These are phyloP conservation scores for Hydrochoerus hydrochaeris DNA, from an alignment of 2,113 vertebrate species.

Conservation along the genomic window DNA sequence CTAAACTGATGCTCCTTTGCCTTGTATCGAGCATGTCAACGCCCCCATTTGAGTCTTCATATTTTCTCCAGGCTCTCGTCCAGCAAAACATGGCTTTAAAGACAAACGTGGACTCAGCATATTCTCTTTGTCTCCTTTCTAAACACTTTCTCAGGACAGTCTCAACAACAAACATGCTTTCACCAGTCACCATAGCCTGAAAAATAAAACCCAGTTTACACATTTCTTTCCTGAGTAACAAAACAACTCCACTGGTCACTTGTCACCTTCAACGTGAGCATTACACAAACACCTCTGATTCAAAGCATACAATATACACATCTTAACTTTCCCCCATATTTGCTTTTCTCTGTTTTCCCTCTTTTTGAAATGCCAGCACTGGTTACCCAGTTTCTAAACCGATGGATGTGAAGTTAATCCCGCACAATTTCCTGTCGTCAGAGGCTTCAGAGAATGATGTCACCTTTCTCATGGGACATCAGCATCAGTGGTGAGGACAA, in stretches of 20 bases:
- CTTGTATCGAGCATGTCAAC: neutral
- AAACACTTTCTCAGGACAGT: neutral
- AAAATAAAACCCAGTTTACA: neutral
- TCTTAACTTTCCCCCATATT: neutral
- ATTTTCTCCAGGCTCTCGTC: neutral
- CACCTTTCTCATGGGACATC: neutral
- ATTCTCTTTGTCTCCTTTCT: neutral
- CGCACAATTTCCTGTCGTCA: neutral
- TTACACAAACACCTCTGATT: neutral
- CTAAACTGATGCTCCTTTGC: neutral
- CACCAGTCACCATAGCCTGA: neutral
- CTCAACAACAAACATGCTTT: slow-evolving; percentile 12
- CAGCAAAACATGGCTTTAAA: neutral
- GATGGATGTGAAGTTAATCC: neutral
- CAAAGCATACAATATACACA: neutral
- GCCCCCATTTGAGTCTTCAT: neutral
- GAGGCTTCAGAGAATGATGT: neutral
- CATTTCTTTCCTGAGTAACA: neutral
- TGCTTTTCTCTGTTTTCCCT: neutral
- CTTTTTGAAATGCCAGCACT: neutral
- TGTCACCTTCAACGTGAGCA: neutral
- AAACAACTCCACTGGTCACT: neutral
- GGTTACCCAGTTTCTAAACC: neutral
- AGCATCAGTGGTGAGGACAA: neutral
- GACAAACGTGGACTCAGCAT: neutral